Evolutionary conservation across 1,140 invertebrate species (phyloP).

Genomic region (Bombus cullumanus): DNA sequence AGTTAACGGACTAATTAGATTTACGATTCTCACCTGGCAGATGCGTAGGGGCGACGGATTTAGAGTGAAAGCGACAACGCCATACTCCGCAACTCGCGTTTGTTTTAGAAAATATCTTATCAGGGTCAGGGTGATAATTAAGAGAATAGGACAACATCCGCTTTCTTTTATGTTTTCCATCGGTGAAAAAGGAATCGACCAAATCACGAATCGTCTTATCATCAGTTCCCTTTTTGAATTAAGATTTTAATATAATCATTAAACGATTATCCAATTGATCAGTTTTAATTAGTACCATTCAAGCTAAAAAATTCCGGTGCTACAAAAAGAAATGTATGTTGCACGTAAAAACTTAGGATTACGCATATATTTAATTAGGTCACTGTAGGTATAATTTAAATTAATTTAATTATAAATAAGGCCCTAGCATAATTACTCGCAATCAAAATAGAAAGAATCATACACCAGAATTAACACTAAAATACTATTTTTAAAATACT

Average conservation of each 20-base stretch:
- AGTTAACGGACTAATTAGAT: constrained; percentile 1
- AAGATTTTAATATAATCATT: not conserved
- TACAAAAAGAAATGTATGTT: too few relatives aligned
- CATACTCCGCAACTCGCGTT: not conserved
- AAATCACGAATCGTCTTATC: not conserved
- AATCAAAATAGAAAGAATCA: too few relatives aligned
- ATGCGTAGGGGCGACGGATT: constrained; percentile 15
- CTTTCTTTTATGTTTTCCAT: not conserved
- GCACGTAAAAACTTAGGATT: too few relatives aligned
- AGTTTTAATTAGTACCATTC: not conserved
- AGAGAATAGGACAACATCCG: constrained; percentile 9
- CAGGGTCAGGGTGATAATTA: constrained; percentile 56
- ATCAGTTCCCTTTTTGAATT: too few relatives aligned
- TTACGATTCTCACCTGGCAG: constrained; percentile 23
- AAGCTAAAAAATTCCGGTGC: too few relatives aligned
- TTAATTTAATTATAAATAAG: too few relatives aligned
- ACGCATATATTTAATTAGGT: too few relatives aligned
- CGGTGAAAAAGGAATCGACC: not conserved
- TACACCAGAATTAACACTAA: too few relatives aligned
- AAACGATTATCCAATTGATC: not conserved
- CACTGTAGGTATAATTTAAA: too few relatives aligned
- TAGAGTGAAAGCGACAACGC: constrained; percentile 57
- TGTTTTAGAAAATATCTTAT: constrained; percentile 31
- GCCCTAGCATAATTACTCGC: too few relatives aligned
- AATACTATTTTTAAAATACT: too few relatives aligned